Percentiles rank a stretch among this genome's conserved stretches.
phyloP scores from a whole-genome alignment of 1,140 invertebrate species.

The Halictus rubicundus region DNA sequence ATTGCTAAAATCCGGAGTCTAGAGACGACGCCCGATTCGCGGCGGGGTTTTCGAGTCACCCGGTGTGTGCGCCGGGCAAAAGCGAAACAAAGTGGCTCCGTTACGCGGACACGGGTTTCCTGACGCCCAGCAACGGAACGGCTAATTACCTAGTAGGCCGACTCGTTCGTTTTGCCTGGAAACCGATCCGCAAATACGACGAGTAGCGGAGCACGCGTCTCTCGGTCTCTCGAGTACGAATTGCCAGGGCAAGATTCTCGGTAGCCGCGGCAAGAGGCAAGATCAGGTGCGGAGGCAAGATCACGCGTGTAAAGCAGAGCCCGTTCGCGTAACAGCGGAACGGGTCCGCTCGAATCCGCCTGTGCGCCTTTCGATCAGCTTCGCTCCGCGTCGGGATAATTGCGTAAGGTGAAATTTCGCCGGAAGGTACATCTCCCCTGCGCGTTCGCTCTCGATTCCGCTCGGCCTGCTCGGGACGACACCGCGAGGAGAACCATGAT shows the following conservation, averaged over 20 bases:
- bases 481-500: background rate
- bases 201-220: conserved; percentile 1
- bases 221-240: conserved; percentile 5
- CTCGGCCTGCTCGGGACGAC: too few relatives aligned
- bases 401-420: conserved; percentile 58
- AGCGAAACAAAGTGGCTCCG: conserved; percentile 2
- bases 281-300: conserved; percentile 41
- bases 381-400: conserved; percentile 22
- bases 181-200: conserved; percentile 2
- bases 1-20: too few relatives aligned
- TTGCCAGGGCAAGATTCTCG: background rate
- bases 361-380: too few relatives aligned
- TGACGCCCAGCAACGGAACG: background rate
- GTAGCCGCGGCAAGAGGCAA: conserved; percentile 26
- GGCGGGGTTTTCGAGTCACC: background rate
- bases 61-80: background rate
- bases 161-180: conserved; percentile 3
- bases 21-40: too few relatives aligned
- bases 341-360: background rate
- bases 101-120: background rate
- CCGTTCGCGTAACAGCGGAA: conserved; percentile 20
- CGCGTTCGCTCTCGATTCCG: conserved; percentile 9
- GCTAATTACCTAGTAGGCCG: conserved; percentile 7
- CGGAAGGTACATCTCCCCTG: conserved; percentile 21
- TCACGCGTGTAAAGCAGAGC: conserved; percentile 9